Percentiles rank a stretch among this genome's conserved stretches.
phyloP scores from a whole-genome alignment of 2,888 invertebrate species.

The Eupithecia inturbata region DNA sequence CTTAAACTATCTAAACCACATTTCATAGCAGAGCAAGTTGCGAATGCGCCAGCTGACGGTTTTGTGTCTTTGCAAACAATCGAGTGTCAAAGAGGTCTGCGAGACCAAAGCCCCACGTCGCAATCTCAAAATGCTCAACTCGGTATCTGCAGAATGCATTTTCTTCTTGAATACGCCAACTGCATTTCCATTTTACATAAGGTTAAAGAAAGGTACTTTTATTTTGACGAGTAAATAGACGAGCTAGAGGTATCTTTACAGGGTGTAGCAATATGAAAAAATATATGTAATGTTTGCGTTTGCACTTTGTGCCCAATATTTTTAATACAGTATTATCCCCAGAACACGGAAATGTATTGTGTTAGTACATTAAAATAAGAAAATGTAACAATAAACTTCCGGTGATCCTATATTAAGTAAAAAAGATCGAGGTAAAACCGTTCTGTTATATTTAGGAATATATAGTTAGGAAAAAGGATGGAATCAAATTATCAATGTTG shows the following conservation, averaged over 20 bases:
- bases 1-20: constrained; percentile 32
- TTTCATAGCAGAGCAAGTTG: constrained; percentile 51
- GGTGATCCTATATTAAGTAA: background rate
- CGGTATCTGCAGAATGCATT: constrained; percentile 25
- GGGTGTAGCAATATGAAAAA: background rate
- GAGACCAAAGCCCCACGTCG: constrained; percentile 34
- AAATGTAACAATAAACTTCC: constrained; percentile 15
- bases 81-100: constrained; percentile 46
- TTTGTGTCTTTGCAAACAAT: constrained; percentile 55
- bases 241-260: background rate
- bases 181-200: constrained; percentile 19
- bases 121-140: constrained; percentile 40
- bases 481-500: constrained; percentile 5
- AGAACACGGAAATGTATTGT: background rate
- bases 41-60: constrained; percentile 58
- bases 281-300: background rate
- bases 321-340: background rate
- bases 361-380: constrained; percentile 7
- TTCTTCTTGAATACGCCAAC: constrained; percentile 24
- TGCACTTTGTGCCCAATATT: constrained; percentile 9
- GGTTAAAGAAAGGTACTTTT: background rate
- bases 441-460: too few relatives aligned
- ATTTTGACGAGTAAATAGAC: background rate
- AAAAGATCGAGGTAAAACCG: background rate
- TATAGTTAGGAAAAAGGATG: background rate